phyloP scores from a whole-genome alignment of 2,113 vertebrate genomes.

The Paradoxurus hermaphroditus region DNA sequence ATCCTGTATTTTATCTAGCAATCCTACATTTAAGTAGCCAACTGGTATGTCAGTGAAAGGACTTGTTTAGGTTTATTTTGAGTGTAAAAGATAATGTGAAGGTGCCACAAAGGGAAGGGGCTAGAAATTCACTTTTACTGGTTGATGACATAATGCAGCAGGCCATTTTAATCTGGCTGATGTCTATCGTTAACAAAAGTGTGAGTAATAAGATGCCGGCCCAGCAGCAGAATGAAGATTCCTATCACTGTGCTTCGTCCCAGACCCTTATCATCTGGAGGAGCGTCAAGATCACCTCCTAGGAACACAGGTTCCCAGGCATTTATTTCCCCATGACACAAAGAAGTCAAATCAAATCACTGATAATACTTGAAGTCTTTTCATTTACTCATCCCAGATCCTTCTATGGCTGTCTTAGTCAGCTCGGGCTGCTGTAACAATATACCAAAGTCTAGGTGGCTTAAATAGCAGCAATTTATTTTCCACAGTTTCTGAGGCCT shows the following conservation, averaged over 20 bases:
- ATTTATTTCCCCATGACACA: neutral
- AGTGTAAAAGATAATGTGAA: neutral
- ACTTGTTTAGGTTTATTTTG: neutral
- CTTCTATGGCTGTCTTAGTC: neutral
- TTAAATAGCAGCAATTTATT: neutral
- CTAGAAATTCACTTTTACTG: neutral
- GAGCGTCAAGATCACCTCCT: neutral
- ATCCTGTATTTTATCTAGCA: neutral
- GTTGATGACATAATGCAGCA: neutral
- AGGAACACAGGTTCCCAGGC: neutral
- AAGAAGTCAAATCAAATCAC: neutral
- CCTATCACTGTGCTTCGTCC: neutral
- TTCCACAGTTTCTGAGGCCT: neutral
- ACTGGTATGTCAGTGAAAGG: neutral
- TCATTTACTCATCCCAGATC: neutral
- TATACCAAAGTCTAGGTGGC: neutral
- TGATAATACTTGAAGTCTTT: neutral
- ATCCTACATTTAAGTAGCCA: neutral
- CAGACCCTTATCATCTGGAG: neutral
- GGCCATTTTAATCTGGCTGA: neutral
- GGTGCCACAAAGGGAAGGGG: neutral
- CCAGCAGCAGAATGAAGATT: neutral
- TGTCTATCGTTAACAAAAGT: neutral
- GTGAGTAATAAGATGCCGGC: neutral
- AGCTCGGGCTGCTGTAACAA: neutral